phyloP scores from a whole-genome alignment of 2,888 invertebrate species.

The Allacma fusca region DNA sequence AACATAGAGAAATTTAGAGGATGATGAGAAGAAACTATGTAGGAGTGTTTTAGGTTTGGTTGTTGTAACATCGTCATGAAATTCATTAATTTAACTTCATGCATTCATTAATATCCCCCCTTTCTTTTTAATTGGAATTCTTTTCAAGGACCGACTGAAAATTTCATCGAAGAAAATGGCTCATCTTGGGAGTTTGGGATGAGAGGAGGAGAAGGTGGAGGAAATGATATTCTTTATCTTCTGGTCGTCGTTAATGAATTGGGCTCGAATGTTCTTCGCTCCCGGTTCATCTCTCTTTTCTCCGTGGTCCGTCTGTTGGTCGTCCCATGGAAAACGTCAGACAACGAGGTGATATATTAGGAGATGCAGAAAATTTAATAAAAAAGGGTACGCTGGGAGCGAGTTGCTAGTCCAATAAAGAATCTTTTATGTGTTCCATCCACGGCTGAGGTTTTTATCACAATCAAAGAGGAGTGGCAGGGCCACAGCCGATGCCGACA shows the following conservation, averaged over 20 bases:
- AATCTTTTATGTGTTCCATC: conserved; percentile 31
- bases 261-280: conserved; percentile 6
- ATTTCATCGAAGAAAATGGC: conserved; percentile 34
- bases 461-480: conserved; percentile 17
- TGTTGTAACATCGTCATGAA: conserved; percentile 26
- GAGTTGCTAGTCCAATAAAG: conserved; percentile 27
- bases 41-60: neutral
- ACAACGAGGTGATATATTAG: conserved; percentile 26
- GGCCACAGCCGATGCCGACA: conserved; percentile 20
- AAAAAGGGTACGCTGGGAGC: conserved; percentile 25
- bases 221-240: conserved; percentile 35
- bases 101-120: conserved; percentile 34
- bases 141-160: conserved; percentile 32
- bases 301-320: conserved; percentile 8
- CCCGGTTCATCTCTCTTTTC: neutral
- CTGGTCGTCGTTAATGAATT: conserved; percentile 14
- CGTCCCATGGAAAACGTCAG: neutral
- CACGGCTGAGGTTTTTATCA: conserved; percentile 37
- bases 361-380: conserved; percentile 35
- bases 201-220: conserved; percentile 3
- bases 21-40: too few species aligned
- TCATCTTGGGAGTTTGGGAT: neutral
- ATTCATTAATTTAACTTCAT: conserved; percentile 38
- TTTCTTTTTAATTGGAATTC: conserved; percentile 37
- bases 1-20: too few species aligned